Conservation (phyloP, 2,797 vertebrate genomes). For the Rhyacichthys aspro region DNA sequence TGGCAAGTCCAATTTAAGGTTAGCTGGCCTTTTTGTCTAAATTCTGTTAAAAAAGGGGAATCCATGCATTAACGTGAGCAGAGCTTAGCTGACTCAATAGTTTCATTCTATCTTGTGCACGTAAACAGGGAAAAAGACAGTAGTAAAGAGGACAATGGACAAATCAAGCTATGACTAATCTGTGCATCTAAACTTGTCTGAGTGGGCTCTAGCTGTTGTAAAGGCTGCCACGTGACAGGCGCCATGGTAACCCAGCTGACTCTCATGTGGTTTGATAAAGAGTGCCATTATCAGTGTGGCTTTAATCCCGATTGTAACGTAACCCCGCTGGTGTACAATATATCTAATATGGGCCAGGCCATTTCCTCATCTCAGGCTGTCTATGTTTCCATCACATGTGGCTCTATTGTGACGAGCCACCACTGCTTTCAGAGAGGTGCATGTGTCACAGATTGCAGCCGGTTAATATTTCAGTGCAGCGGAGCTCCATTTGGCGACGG, state of each 20-base stretch:
- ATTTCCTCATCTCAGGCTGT: background rate
- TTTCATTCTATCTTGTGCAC: too few species aligned
- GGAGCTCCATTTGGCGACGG: constrained; percentile 65
- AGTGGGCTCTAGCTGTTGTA: too few species aligned
- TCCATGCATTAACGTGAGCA: too few species aligned
- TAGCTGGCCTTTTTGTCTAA: too few species aligned
- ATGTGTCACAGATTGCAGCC: constrained; percentile 64
- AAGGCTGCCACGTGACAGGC: background rate
- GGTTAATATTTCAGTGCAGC: constrained; percentile 75
- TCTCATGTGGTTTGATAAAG: background rate
- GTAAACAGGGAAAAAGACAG: too few species aligned
- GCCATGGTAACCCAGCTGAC: background rate
- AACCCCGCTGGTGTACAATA: background rate
- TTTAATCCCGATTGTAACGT: background rate
- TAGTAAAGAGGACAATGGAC: too few species aligned
- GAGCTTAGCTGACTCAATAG: too few species aligned
- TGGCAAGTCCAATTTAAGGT: too few species aligned
- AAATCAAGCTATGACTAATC: too few species aligned
- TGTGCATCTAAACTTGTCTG: too few species aligned
- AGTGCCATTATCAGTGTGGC: background rate
- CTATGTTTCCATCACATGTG: constrained; percentile 22
- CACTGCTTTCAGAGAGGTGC: constrained; percentile 27
- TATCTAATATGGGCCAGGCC: background rate
- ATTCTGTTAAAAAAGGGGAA: too few species aligned
- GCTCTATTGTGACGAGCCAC: constrained; percentile 9